Base-by-base conservation (phyloP, 2,888 invertebrate genomes). In the Drosophila trichaetosa region DNA sequence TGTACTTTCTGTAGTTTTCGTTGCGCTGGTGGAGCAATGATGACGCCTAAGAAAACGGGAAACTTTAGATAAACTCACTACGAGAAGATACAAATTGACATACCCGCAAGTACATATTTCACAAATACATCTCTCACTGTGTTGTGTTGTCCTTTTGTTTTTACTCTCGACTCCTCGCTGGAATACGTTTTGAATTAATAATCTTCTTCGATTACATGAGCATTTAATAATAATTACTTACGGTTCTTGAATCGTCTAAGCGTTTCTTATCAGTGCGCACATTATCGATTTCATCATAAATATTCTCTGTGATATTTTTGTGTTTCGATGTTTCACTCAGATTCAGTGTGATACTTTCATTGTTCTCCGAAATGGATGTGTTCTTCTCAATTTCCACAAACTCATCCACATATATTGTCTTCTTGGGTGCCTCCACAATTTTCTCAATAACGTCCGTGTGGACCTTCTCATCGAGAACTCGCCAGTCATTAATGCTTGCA, bases 61-160 rank as follows among this genome's bases (percentile, higher is more conserved):
- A 10, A 18, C 8, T 31, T 21, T 31, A n/a, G 18, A 24, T 1
- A 2, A 2, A 18, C 0, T 21, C 1, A 2, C 3, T n/a, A 2
- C 1, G 21, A 18, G 29, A 42, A 10, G 3, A 18, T 13, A 34
- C 13, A 27, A 29, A 6, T 11, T 4, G 13, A 95, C 97, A 96
- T 93, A 97, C 97, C 97, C 97, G 94, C 97, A 97, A 90, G 97
- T 97, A 93, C 97, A 97, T 76, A 97, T 96, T 94, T 97, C 97
- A 92, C 97, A 97, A 90, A 97, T 97, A 93, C 97, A 97, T 93
- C 97, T 96, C 91, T 97, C 97, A 56, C 79, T 82, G 59, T 88
- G 87, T 54, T 89, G 89, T 48, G 83, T 79, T 91, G 93, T 78
- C 91, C 93, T 93, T 49, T 92, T 76, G 62, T 82, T 72, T 73